Conservation (phyloP, 2,113 vertebrate species). For the Emydocephalus ijimae region DNA sequence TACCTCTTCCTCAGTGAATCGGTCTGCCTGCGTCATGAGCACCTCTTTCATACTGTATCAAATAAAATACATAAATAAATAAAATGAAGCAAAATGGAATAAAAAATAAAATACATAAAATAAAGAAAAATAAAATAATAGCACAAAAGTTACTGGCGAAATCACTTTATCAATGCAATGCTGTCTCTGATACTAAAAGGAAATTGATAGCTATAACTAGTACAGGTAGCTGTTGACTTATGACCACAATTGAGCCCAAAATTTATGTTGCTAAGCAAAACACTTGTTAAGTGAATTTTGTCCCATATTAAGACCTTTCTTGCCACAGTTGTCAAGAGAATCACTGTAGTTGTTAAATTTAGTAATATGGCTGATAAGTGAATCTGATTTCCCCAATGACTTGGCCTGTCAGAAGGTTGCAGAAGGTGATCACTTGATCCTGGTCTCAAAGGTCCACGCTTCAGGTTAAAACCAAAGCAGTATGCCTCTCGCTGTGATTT, state of each 20-base stretch:
- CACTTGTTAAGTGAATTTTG: background rate
- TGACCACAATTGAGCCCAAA: background rate
- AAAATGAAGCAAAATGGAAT: background rate
- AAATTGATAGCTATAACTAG: background rate
- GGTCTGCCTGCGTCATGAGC: constrained; percentile 89
- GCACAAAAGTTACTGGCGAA: background rate
- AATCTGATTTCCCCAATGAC: background rate
- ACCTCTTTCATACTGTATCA: constrained; percentile 82
- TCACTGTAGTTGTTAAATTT: background rate
- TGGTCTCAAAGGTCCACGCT: too few relatives aligned
- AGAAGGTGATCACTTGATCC: too few relatives aligned
- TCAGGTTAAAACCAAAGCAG: too few relatives aligned
- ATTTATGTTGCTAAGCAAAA: background rate
- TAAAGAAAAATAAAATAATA: constrained; percentile 10
- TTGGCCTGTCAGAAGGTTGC: too few relatives aligned
- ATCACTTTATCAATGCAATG: background rate
- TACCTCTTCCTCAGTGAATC: constrained; percentile 88
- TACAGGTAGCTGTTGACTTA: background rate
- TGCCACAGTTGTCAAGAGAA: background rate
- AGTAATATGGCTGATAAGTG: background rate
- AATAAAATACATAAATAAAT: constrained; percentile 41
- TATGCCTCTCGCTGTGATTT: too few relatives aligned
- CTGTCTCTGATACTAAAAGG: background rate
- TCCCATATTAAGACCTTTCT: background rate
- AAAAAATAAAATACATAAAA: background rate